Evolutionary conservation across 2,113 vertebrate species (phyloP).

Genomic region (Tragulus kanchil): DNA sequence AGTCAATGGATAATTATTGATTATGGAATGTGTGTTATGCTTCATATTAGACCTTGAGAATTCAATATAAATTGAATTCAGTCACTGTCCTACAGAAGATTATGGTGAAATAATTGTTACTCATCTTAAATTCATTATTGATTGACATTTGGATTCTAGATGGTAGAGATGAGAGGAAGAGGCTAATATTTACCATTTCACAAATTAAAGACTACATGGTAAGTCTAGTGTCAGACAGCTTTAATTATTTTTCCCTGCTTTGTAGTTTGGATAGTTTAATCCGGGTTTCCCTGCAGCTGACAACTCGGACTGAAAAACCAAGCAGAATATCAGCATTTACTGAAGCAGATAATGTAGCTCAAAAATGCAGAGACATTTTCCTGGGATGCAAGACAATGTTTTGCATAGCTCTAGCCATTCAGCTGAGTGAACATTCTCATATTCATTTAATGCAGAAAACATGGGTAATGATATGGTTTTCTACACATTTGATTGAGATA

Average conservation of each 20-base stretch:
- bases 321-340: conserved; percentile 62
- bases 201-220: conserved; percentile 69
- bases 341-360: conserved; percentile 73
- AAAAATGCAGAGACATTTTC: conserved; percentile 52
- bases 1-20: background rate
- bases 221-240: conserved; percentile 67
- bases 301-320: conserved; percentile 71
- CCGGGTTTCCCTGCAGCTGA: conserved; percentile 61
- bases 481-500: background rate
- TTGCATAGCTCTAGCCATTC: conserved; percentile 49
- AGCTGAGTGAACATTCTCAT: conserved; percentile 56
- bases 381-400: background rate
- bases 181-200: conserved; percentile 72
- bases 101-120: conserved; percentile 47
- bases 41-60: background rate
- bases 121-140: conserved; percentile 45
- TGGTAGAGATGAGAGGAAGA: conserved; percentile 70
- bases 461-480: background rate
- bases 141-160: conserved; percentile 59
- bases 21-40: background rate
- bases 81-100: background rate
- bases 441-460: conserved; percentile 39
- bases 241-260: conserved; percentile 66
- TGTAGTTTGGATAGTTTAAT: conserved; percentile 73
- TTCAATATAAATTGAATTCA: conserved; percentile 55